Percentiles rank a stretch among this genome's conserved stretches.
Conservation (phyloP, 2,797 vertebrate genomes). For the Rhabdophis nuchalis region DNA sequence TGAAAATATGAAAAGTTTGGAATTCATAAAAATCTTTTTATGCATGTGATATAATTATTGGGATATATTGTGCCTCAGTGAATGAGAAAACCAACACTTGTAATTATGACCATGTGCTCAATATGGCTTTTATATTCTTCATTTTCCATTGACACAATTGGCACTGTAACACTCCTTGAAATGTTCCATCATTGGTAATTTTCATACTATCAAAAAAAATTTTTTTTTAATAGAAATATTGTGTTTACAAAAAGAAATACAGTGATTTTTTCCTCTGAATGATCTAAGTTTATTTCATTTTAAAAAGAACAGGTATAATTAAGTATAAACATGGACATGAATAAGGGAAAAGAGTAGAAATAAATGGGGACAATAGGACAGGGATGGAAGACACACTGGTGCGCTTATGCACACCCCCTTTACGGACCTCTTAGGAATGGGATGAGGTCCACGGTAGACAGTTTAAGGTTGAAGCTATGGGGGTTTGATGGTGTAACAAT, state of each 20-base stretch:
- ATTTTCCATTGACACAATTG: background rate
- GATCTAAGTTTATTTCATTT: background rate
- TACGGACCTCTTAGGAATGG: too few relatives aligned
- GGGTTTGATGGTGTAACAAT: too few relatives aligned
- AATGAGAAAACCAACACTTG: background rate
- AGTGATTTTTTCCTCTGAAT: background rate
- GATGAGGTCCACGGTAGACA: too few relatives aligned
- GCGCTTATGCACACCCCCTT: too few relatives aligned
- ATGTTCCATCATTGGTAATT: background rate
- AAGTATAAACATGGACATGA: too few relatives aligned
- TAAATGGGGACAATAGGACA: too few relatives aligned
- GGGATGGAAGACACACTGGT: too few relatives aligned
- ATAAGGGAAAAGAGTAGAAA: too few relatives aligned
- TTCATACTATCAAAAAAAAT: conserved; percentile 41
- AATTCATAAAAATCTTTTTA: background rate
- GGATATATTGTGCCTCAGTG: background rate
- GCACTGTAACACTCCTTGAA: background rate
- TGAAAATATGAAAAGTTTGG: background rate
- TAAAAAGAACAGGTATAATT: too few relatives aligned
- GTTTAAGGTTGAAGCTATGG: too few relatives aligned
- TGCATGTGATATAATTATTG: background rate
- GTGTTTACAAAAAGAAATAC: conserved; percentile 9
- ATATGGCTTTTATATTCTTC: background rate
- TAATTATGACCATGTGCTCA: background rate
- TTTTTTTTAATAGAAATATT: background rate